A percentile compares a stretch with the other conserved stretches of the same genome.
These are phyloP conservation scores for Phalanger gymnotis DNA, from an alignment of 2,797 vertebrate species.

Conservation along the genomic window DNA sequence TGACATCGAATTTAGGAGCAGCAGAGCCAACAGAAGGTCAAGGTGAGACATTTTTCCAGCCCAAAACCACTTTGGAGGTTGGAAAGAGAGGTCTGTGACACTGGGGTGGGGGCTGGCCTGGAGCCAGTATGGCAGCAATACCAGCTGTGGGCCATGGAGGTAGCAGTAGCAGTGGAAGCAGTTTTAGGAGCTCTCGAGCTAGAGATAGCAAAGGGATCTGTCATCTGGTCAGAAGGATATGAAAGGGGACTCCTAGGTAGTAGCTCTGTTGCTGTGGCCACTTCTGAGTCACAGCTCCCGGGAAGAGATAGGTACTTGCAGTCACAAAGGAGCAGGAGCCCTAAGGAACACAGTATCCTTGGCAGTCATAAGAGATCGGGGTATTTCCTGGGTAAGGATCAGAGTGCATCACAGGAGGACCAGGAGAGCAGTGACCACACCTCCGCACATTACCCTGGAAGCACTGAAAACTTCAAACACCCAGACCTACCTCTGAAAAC, in stretches of 20 bases:
- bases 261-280: background rate
- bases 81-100: background rate
- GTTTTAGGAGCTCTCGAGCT: background rate
- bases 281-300: background rate
- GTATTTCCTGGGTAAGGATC: background rate
- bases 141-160: background rate
- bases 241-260: background rate
- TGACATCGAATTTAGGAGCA: background rate
- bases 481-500: background rate
- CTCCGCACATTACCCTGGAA: background rate
- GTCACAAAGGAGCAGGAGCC: background rate
- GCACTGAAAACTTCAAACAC: background rate
- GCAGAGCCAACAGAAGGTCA: background rate
- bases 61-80: background rate
- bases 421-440: background rate
- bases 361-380: background rate
- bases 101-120: background rate
- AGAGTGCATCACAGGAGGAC: too few relatives aligned
- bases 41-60: background rate
- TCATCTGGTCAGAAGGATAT: background rate
- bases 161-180: too few relatives aligned
- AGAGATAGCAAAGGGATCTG: too few relatives aligned
- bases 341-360: background rate
- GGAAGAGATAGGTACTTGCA: background rate
- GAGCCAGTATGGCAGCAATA: background rate